Evolutionary conservation across 2,888 invertebrate species (phyloP).

Genomic region (Linnaemya vulpina): DNA sequence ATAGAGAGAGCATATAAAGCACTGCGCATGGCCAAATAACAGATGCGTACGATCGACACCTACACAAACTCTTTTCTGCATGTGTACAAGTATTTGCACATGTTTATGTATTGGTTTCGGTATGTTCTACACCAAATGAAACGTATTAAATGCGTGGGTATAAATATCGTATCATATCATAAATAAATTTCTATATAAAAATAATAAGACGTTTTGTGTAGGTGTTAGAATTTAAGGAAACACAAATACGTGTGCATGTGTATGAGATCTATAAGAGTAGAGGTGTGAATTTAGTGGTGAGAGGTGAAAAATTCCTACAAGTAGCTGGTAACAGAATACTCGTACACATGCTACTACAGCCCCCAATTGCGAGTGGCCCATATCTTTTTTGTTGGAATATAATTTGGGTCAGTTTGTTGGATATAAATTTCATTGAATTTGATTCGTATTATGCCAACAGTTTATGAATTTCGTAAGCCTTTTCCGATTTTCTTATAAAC

Average conservation of each 20-base stretch:
- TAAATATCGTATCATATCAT: conserved; percentile 40
- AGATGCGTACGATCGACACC: conserved; percentile 45
- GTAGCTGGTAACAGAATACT: conserved; percentile 30
- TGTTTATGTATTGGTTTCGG: not conserved
- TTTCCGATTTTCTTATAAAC: not conserved
- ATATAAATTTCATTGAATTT: not conserved
- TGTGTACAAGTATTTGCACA: not conserved
- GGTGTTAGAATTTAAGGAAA: conserved; percentile 45
- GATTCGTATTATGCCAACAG: not conserved
- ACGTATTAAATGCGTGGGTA: conserved; percentile 53
- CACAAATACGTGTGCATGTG: not conserved
- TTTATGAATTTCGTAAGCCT: not conserved
- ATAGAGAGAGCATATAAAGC: not conserved
- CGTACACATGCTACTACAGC: conserved; percentile 16
- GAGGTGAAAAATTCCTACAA: conserved; percentile 31
- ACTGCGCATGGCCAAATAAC: conserved; percentile 53
- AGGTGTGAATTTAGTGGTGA: not conserved
- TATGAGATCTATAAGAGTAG: too few species aligned
- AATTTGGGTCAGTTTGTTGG: conserved; percentile 28
- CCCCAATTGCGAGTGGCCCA: conserved; percentile 1
- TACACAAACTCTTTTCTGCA: not conserved
- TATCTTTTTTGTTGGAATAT: conserved; percentile 20
- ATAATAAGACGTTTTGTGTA: conserved; percentile 15
- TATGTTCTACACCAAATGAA: conserved; percentile 19
- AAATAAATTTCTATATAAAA: conserved; percentile 28